Evolutionary conservation across 2,888 invertebrate species (phyloP), one percentile per base, ranked within the genome.

Genomic region (Pterostichus niger): DNA sequence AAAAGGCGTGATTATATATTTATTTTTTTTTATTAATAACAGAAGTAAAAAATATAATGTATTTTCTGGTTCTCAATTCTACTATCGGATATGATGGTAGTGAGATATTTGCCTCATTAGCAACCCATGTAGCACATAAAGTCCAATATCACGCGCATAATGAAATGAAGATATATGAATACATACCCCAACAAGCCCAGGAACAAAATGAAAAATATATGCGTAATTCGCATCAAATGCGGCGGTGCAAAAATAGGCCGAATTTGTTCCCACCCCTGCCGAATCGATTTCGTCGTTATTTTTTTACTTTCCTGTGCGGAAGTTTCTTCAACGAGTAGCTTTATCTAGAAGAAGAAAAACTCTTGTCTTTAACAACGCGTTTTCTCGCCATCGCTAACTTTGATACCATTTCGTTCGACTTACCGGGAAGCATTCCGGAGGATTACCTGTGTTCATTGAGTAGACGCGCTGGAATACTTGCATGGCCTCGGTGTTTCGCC

Each of bases 121-220:
- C 24, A 24, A 24, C 1, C 3, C 59, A 0, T 11, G 24, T 11
- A 24, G 11, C 59, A 24, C 64, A 64, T 35, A 64, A 35, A 64
- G 64, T 35, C 35, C 17, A 64, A 35, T 64, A 11, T 15, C 33
- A 31, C 31, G 6, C 59, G 11, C 13, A 6, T 11, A 1, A 1
- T 35, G 44, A 35, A 77, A 71, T 81, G 17, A 71, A 52, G 17
- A 17, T 64, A 11, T 31, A 13, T 44, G 10, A 33, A n/a, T 11
- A 84, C 90, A 90, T 90, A 95, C 95, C 94, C 93, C 87, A 94
- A 91, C 89, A 95, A 92, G 82, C 93, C 91, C 40, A 92, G 91
- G 88, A 93, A 93, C 86, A 95, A 94, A 85, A 95, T 92, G 0
- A 91, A 87, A 84, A 94, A 94, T 75, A 94, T 92, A 13, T 94